phyloP scores from a whole-genome alignment of 2,797 vertebrate genomes.

The Spizella passerina region DNA sequence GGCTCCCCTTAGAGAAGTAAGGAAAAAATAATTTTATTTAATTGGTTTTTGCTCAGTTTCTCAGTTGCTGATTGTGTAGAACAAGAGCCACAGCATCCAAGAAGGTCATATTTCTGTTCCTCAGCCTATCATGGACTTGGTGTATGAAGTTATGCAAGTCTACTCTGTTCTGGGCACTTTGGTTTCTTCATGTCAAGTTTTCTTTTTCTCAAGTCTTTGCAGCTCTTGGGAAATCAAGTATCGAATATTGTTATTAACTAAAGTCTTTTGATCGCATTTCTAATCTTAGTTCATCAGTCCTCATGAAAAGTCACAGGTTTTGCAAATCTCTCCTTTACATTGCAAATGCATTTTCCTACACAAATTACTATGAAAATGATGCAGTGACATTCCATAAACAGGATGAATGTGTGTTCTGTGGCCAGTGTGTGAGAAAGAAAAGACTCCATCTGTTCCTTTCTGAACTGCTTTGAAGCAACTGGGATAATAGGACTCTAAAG shows the following conservation, averaged over 20 bases:
- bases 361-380: not conserved
- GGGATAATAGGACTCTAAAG: not conserved
- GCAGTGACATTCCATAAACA: not conserved
- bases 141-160: not conserved
- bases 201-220: not conserved
- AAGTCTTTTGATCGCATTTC: not conserved
- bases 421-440: not conserved
- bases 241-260: not conserved
- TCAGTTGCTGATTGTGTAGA: not conserved
- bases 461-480: not conserved
- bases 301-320: not conserved
- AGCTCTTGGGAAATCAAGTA: not conserved
- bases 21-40: not conserved
- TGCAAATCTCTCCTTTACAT: not conserved
- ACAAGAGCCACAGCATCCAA: not conserved
- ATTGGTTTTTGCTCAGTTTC: not conserved
- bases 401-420: not conserved
- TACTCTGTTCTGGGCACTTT: not conserved
- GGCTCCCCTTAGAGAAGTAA: not conserved
- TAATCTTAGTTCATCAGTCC: not conserved
- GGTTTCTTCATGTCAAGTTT: not conserved
- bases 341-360: not conserved
- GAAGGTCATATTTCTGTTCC: not conserved
- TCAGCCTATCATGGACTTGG: not conserved
- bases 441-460: not conserved